These are phyloP conservation scores for Biston betularia DNA, from an alignment of 2,888 invertebrate species.

Conservation along the genomic window DNA sequence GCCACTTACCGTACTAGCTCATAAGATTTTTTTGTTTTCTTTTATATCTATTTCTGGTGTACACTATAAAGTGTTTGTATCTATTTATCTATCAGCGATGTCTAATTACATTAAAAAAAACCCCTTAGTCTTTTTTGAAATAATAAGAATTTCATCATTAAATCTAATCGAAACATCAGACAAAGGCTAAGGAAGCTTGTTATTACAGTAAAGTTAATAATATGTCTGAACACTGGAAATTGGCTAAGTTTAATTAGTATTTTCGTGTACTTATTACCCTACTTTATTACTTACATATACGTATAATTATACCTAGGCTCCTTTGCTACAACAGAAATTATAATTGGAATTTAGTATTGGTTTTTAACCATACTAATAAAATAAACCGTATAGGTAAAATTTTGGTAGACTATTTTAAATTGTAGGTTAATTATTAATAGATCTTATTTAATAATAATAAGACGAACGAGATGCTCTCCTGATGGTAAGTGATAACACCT, in stretches of 20 bases:
- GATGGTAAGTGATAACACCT: no score
- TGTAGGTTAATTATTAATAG: no score
- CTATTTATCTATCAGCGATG: neutral
- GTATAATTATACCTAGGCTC: neutral
- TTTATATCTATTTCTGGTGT: no score
- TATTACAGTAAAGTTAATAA: neutral
- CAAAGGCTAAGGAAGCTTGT: neutral
- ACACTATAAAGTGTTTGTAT: no score
- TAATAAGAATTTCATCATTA: neutral
- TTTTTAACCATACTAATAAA: neutral
- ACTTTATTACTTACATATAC: neutral
- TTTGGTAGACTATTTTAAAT: no score
- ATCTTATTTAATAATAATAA: no score
- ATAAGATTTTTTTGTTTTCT: no score
- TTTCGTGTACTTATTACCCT: slow-evolving; percentile 2
- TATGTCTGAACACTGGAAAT: neutral
- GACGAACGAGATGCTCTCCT: no score
- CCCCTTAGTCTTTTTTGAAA: neutral
- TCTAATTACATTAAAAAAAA: neutral
- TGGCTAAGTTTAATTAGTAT: slow-evolving; percentile 6
- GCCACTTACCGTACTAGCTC: no score
- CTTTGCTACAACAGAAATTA: no score
- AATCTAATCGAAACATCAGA: neutral
- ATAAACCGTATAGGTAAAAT: neutral
- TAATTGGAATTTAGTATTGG: no score